phyloP scores from a whole-genome alignment of 2,113 vertebrate species.

The Canis aureus region DNA sequence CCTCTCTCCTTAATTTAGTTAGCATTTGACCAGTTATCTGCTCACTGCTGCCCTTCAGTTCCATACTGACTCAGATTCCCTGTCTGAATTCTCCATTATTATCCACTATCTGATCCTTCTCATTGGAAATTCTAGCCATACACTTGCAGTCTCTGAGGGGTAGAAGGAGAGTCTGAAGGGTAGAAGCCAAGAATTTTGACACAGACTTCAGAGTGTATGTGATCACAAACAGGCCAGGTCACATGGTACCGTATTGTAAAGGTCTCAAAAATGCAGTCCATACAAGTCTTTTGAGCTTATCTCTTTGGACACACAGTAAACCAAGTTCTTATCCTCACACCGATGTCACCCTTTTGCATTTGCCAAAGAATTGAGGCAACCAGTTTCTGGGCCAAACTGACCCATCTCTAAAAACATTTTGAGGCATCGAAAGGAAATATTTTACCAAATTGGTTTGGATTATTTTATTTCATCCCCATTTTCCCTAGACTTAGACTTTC shows the following conservation, averaged over 20 bases:
- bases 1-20: constrained; percentile 25
- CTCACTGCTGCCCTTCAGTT: neutral
- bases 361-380: constrained; percentile 30
- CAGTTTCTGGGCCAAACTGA: constrained; percentile 15
- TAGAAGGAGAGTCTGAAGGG: neutral
- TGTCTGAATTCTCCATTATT: constrained; percentile 7
- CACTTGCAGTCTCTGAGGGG: neutral
- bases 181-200: neutral
- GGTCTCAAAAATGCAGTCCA: neutral
- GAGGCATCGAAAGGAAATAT: constrained; percentile 1
- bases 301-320: constrained; percentile 13
- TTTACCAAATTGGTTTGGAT: neutral
- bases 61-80: neutral
- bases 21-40: neutral
- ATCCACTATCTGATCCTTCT: neutral
- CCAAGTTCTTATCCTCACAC: neutral
- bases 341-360: neutral
- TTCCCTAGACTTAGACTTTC: neutral
- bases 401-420: neutral
- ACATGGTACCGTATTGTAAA: neutral
- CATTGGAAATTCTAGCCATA: neutral
- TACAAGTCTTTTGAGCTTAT: neutral
- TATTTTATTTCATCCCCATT: neutral
- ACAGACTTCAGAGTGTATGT: neutral
- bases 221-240: neutral